Base-by-base conservation (phyloP, 2,797 vertebrate species). In the Paguma larvata region DNA sequence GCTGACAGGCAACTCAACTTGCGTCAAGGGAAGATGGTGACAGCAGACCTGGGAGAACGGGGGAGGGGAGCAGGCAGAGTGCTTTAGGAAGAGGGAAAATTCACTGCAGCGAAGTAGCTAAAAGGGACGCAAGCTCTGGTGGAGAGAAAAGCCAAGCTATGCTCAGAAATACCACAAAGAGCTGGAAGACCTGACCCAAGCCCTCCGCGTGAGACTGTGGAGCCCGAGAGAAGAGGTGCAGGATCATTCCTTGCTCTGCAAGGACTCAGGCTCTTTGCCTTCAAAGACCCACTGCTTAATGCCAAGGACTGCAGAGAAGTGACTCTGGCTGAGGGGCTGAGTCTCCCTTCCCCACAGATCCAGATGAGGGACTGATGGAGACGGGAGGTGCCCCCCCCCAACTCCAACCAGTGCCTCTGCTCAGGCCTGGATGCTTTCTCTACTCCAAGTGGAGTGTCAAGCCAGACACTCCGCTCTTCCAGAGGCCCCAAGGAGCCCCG, bases 1-100 rank as follows among this genome's bases (percentile, higher is more conserved):
- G 95, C 99, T 99, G 92, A 99, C 94, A 25, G 99, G 99, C 96
- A 99, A 98, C 98, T 99, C 99, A 0, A 99, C 98, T 12, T 98
- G 98, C 0, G 88, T 91, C 77, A 98, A 94, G 0, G 99, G 98
- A 96, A 99, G 98, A 82, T 98, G 95, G 68, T 18, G 92, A 97
- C 99, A 98, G 94, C 99, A 99, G 93, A 99, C 99, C 99, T 99
- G 98, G 73, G 77, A 97, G 97, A 44, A 87, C 18, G 13, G 34
- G 32, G 15, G 14, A 32, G 2, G 38, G 41, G 70, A 18, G 16
- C 6, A 70, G 97, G 77, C 63, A 95, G 59, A 92, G 18, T 6
- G 30, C 72, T 87, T 98, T 59, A 67, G 72, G 6, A 46, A 62
- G 51, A 86, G 23, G 32, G 10, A 85, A 12, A 63, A 51, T 2